Base-by-base conservation (phyloP, 2,113 vertebrate species). In the Machaerirhynchus nigripectus region DNA sequence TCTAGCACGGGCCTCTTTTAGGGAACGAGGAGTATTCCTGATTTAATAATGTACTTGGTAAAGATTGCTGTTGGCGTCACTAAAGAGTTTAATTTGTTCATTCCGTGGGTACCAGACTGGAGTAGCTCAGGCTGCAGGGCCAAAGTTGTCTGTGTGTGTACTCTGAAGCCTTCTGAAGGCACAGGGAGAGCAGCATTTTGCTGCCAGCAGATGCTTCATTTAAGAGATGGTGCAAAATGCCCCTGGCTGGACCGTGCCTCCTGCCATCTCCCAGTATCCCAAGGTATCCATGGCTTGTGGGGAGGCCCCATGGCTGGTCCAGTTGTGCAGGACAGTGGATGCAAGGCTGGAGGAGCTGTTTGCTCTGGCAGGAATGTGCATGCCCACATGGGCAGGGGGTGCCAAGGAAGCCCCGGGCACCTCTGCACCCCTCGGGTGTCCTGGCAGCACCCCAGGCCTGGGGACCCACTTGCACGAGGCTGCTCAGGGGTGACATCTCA, bases 151-250 rank as follows among this genome's bases (percentile, higher is more conserved):
- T 60, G 21, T 60, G 35, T 55, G 67, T 68, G 70, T 49, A 8
- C 63, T 61, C 91, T 86, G 79, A 83, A 88, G 52, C 82, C 85
- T 83, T 4, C 85, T 68, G 94, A 84, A 52, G 86, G 76, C 17
- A 3, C 57, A 47, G 68, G 78, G 19, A 56, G 46, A 67, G 60
- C 56, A 85, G 88, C 55, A 40, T 11, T 49, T 74, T 70, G 74
- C 74, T 93, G 74, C 70, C 82, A 79, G 82, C 30, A 78, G 52
- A 17, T 24, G 5, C 47, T 83, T 35, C 44, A 9, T 47, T 28
- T 74, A 26, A 68, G 63, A 76, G 4, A 22, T 12, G 33, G 3
- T 47, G 23, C 47, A 39, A 85, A 92, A 68, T 19, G 15, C 19
- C 42, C 46, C 64, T 46, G 52, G 42, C 39, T 4, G 7, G 28